A percentile compares a stretch with the other conserved stretches of the same genome.
Evolutionary conservation across 2,113 vertebrate species (phyloP).

Genomic region (Megaceryle maxima): DNA sequence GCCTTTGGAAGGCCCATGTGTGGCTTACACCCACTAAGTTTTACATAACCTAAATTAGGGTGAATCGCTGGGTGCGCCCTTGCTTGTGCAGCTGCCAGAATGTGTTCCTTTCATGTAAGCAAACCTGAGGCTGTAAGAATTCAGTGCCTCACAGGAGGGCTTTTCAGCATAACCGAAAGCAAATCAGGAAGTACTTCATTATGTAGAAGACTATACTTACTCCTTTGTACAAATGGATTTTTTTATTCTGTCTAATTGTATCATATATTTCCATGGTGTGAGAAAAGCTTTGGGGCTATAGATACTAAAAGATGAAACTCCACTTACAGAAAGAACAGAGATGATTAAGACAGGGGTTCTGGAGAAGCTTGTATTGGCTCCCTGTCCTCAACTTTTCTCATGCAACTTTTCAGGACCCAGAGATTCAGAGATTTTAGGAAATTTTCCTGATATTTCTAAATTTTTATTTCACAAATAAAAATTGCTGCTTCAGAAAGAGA

Average conservation of each 20-base stretch:
- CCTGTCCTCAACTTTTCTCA: neutral
- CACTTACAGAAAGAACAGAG: neutral
- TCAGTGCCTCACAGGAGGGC: conserved; percentile 26
- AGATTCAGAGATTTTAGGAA: neutral
- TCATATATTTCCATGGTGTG: neutral
- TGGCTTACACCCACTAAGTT: neutral
- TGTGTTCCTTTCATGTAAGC: conserved; percentile 37
- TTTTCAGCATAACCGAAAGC: conserved; percentile 46
- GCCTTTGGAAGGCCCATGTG: neutral
- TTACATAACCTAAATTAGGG: neutral
- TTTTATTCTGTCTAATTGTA: neutral
- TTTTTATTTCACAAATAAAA: neutral
- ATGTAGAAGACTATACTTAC: neutral
- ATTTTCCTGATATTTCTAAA: neutral
- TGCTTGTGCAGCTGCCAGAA: neutral
- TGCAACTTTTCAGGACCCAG: neutral
- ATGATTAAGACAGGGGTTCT: neutral
- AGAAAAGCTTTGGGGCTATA: neutral
- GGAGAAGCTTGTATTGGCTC: neutral
- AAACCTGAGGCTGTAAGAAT: conserved; percentile 47
- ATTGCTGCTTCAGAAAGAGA: neutral
- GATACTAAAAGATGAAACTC: neutral
- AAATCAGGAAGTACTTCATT: conserved; percentile 51
- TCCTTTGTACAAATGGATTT: neutral
- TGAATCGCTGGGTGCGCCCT: neutral